Evolutionary conservation across 2,888 invertebrate species (phyloP).

Genomic region (Lomographa bimaculata): DNA sequence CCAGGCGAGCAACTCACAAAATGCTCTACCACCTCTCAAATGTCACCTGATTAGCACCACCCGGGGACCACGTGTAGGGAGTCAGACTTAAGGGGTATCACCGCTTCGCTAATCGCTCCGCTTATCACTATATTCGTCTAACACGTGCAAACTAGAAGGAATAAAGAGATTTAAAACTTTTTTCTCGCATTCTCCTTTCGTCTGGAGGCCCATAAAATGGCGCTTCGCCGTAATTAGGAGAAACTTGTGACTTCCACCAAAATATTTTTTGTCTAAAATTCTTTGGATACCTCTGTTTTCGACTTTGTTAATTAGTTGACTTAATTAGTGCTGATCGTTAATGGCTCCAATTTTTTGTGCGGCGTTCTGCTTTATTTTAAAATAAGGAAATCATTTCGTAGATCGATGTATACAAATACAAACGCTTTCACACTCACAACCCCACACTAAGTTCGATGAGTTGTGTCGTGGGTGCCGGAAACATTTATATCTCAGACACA

Average conservation of each 20-base stretch:
- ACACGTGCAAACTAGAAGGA: constrained; percentile 20
- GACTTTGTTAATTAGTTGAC: constrained; percentile 32
- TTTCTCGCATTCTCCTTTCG: constrained; percentile 33
- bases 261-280: constrained; percentile 31
- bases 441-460: too few relatives aligned
- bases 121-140: constrained; percentile 8
- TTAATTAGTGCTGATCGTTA: constrained; percentile 32
- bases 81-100: too few relatives aligned
- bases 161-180: constrained; percentile 33
- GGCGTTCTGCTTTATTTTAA: too few relatives aligned
- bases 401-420: too few relatives aligned
- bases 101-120: constrained; percentile 27
- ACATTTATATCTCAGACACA: too few relatives aligned
- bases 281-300: constrained; percentile 20
- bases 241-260: constrained; percentile 41
- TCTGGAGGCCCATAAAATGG: constrained; percentile 37
- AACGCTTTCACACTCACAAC: too few relatives aligned
- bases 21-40: too few relatives aligned
- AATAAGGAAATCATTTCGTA: too few relatives aligned
- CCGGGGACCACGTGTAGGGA: too few relatives aligned
- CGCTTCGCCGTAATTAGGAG: constrained; percentile 38
- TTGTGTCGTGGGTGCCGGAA: too few relatives aligned
- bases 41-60: too few relatives aligned
- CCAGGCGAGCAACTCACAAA: too few relatives aligned
- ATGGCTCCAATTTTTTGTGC: constrained; percentile 22